Evolutionary conservation across 2,113 vertebrate genomes (phyloP).

Genomic region (Raja brachyura): DNA sequence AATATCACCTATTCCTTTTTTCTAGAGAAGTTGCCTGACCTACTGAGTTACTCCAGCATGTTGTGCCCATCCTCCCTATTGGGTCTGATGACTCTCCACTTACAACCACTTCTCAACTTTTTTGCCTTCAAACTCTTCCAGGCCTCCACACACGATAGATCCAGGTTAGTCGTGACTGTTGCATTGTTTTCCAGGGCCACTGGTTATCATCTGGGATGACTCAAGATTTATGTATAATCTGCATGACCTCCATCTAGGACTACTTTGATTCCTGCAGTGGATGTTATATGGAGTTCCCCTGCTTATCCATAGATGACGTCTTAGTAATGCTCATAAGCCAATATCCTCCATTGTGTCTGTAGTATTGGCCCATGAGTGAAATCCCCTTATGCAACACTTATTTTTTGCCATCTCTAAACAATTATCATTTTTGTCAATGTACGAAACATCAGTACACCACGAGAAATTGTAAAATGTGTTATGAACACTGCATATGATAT

Average conservation of each 20-base stretch:
- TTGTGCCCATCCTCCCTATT: too few relatives aligned
- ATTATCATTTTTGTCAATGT: neutral
- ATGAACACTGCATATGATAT: neutral
- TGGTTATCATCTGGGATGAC: neutral
- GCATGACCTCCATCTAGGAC: neutral
- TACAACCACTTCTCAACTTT: neutral
- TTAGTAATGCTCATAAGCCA: neutral
- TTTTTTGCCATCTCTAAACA: neutral
- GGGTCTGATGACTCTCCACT: neutral
- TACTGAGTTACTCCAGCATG: too few relatives aligned
- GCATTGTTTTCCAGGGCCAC: neutral
- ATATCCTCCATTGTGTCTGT: neutral
- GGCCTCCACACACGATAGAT: neutral
- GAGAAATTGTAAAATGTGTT: neutral
- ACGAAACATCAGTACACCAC: neutral
- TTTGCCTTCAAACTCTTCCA: neutral
- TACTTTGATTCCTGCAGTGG: neutral
- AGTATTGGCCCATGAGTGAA: too few relatives aligned
- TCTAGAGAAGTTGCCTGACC: too few relatives aligned
- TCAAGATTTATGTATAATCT: neutral
- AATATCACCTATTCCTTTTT: too few relatives aligned
- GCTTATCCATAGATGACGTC: neutral
- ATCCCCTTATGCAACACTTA: neutral
- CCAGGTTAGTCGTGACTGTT: neutral
- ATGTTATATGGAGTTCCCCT: neutral